Percentiles rank a stretch among this genome's conserved stretches.
phyloP scores from a whole-genome alignment of 2,888 invertebrate species.

The Dorcus parallelipipedus region DNA sequence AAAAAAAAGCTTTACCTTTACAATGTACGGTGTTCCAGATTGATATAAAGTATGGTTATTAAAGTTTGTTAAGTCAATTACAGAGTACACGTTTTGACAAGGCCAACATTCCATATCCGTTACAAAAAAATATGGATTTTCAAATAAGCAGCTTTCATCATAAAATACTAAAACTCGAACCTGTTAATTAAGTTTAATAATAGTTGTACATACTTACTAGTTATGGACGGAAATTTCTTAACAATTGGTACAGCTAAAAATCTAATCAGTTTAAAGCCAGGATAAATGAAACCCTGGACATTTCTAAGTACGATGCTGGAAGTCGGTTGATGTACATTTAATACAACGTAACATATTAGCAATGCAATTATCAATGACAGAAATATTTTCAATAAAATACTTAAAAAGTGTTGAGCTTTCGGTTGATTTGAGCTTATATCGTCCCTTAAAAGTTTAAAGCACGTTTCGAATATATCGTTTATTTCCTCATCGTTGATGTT shows the following conservation, averaged over 20 bases:
- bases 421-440: conserved; percentile 22
- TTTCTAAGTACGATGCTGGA: conserved; percentile 67
- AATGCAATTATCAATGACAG: conserved; percentile 38
- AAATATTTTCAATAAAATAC: conserved; percentile 27
- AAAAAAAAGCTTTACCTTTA: conserved; percentile 42
- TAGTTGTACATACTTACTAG: conserved; percentile 54
- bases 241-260: conserved; percentile 74
- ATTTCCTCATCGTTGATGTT: conserved; percentile 63
- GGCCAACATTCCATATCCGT: conserved; percentile 84
- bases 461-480: conserved; percentile 57
- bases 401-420: conserved; percentile 16
- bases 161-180: conserved; percentile 59
- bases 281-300: conserved; percentile 78
- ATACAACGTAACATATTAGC: conserved; percentile 47
- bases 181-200: not conserved
- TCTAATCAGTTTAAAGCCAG: conserved; percentile 70
- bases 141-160: conserved; percentile 79
- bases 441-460: conserved; percentile 50
- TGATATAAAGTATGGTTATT: conserved; percentile 53
- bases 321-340: conserved; percentile 60
- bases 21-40: conserved; percentile 57
- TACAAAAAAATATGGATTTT: conserved; percentile 80
- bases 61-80: conserved; percentile 64
- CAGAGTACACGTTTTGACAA: conserved; percentile 66
- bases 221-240: conserved; percentile 67